A percentile compares a stretch with the other conserved stretches of the same genome.
phyloP scores from a whole-genome alignment of 2,113 vertebrate species.

The Petrocephalus zakoni region DNA sequence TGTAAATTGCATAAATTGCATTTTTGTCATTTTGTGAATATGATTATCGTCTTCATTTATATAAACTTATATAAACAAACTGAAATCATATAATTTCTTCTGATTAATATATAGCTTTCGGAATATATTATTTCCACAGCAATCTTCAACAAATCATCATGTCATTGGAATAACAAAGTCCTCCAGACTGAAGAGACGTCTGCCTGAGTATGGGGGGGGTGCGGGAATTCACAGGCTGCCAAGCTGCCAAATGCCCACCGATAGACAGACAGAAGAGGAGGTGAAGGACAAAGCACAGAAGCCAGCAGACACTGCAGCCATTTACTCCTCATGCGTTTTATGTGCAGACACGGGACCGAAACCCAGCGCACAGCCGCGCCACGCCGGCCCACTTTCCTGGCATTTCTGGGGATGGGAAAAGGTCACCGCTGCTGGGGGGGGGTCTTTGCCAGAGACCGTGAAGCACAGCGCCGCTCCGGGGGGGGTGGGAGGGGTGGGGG shows the following conservation, averaged over 20 bases:
- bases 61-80: neutral
- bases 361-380: conserved; percentile 18
- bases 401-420: conserved; percentile 28
- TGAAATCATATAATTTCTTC: neutral
- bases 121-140: neutral
- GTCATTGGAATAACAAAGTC: neutral
- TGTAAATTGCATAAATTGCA: neutral
- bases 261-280: neutral
- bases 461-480: neutral
- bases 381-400: conserved; percentile 35
- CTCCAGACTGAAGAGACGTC: neutral
- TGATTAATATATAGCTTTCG: neutral
- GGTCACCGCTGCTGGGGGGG: conserved; percentile 20
- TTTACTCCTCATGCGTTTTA: neutral
- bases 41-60: neutral
- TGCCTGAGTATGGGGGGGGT: neutral
- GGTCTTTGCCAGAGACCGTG: neutral
- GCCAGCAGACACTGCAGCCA: neutral
- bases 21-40: neutral
- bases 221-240: neutral
- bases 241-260: neutral
- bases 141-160: neutral
- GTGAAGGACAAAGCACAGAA: neutral
- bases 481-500: neutral
- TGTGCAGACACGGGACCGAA: neutral